Evolutionary conservation across 2,888 invertebrate species (phyloP).

Genomic region (Helicoverpa assulta): DNA sequence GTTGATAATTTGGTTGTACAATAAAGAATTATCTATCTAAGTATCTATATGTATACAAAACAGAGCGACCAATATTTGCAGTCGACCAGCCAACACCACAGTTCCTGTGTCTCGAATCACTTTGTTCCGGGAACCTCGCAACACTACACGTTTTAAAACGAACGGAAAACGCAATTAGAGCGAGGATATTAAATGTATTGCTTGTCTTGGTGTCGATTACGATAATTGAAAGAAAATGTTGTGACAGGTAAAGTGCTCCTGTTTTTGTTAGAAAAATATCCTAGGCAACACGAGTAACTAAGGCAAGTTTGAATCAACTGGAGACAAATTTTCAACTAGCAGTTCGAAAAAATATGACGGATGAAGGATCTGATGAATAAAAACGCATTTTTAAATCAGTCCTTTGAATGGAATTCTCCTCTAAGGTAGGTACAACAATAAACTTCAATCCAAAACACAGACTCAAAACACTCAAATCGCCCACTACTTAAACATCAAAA

Average conservation of each 20-base stretch:
- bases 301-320: too few species aligned
- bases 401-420: not conserved
- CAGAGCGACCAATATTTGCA: constrained; percentile 12
- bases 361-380: too few species aligned
- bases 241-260: not conserved
- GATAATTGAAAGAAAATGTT: not conserved
- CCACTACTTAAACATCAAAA: not conserved
- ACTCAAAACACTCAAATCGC: not conserved
- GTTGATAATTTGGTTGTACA: too few species aligned
- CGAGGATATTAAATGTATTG: not conserved
- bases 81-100: constrained; percentile 11
- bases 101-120: constrained; percentile 32
- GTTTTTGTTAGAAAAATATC: too few species aligned
- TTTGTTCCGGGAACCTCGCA: constrained; percentile 27
- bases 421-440: not conserved
- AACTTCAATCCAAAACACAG: not conserved
- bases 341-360: too few species aligned
- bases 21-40: too few species aligned
- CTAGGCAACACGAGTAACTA: too few species aligned
- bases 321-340: too few species aligned
- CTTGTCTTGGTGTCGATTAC: not conserved
- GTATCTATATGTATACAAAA: not conserved
- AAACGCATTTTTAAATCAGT: too few species aligned
- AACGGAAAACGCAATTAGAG: constrained; percentile 26
- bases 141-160: constrained; percentile 16